These are phyloP conservation scores for Drosophila erecta DNA, from an alignment of 1,140 invertebrate genomes.

Conservation along the genomic window DNA sequence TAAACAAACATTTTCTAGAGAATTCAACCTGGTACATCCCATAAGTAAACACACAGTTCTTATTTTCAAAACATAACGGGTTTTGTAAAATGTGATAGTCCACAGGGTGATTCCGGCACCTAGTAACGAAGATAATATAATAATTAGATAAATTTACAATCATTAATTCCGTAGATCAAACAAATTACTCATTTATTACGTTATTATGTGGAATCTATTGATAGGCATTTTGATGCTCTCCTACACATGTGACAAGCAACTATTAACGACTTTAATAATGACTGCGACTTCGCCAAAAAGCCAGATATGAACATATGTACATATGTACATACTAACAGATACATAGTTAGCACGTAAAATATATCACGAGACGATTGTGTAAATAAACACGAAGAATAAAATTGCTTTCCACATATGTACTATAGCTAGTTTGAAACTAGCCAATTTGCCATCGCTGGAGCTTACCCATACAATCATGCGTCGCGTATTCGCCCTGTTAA, in stretches of 20 bases:
- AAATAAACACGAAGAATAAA: too few relatives aligned
- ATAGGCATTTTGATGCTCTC: background rate
- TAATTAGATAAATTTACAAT: background rate
- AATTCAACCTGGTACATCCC: background rate
- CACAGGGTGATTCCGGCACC: background rate
- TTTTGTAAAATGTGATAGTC: background rate
- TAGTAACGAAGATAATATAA: background rate
- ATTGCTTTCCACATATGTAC: too few relatives aligned
- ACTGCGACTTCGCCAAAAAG: too few relatives aligned
- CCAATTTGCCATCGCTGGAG: background rate
- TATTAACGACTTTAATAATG: too few relatives aligned
- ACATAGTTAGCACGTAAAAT: background rate
- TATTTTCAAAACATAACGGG: background rate
- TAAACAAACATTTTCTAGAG: background rate
- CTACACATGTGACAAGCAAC: background rate
- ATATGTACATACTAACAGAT: background rate
- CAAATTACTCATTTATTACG: background rate
- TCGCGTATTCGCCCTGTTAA: conserved; percentile 3
- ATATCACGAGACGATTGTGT: too few relatives aligned
- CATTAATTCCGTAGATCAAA: background rate
- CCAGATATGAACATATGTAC: too few relatives aligned
- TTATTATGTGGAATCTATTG: background rate
- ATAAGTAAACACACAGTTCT: background rate
- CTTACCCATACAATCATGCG: conserved; percentile 7
- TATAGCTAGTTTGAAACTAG: background rate